Percentiles rank a stretch among this genome's conserved stretches.
These are phyloP conservation scores for Dicerorhinus sumatrensis DNA, from an alignment of 2,113 vertebrate species.

Conservation along the genomic window DNA sequence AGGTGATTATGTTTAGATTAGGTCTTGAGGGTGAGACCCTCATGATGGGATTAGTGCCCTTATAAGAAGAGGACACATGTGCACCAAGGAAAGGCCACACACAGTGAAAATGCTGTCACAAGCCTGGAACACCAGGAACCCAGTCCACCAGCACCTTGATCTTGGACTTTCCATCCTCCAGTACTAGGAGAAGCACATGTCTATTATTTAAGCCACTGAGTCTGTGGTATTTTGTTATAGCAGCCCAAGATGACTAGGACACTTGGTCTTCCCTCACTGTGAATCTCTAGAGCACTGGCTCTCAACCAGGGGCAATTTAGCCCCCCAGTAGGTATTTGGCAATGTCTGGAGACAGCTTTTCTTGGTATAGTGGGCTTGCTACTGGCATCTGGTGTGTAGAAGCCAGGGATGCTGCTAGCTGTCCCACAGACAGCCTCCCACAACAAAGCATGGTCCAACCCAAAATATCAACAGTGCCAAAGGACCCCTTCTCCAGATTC, in stretches of 20 bases:
- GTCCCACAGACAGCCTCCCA: too few relatives aligned
- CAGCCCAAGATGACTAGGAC: not conserved
- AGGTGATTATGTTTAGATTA: not conserved
- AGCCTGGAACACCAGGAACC: not conserved
- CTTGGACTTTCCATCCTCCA: not conserved
- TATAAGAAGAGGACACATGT: not conserved
- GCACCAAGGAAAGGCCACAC: not conserved
- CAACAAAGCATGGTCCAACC: not conserved
- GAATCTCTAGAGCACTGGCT: not conserved
- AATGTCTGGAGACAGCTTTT: not conserved
- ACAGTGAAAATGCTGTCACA: not conserved
- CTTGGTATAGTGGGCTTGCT: not conserved
- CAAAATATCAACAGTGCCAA: not conserved
- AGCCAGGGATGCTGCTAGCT: not conserved
- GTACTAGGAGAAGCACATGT: not conserved
- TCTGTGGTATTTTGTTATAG: not conserved
- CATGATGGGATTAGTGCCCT: not conserved
- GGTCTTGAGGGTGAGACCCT: not conserved
- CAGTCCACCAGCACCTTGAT: not conserved
- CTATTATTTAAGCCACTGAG: not conserved
- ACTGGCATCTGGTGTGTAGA: not conserved
- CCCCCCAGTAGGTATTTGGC: not conserved
- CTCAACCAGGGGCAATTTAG: fast-evolving
- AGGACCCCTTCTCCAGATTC: not conserved
- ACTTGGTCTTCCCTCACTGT: not conserved